These are phyloP conservation scores for Onychomys leucogaster DNA, from an alignment of 2,797 vertebrate species.

Conservation along the genomic window DNA sequence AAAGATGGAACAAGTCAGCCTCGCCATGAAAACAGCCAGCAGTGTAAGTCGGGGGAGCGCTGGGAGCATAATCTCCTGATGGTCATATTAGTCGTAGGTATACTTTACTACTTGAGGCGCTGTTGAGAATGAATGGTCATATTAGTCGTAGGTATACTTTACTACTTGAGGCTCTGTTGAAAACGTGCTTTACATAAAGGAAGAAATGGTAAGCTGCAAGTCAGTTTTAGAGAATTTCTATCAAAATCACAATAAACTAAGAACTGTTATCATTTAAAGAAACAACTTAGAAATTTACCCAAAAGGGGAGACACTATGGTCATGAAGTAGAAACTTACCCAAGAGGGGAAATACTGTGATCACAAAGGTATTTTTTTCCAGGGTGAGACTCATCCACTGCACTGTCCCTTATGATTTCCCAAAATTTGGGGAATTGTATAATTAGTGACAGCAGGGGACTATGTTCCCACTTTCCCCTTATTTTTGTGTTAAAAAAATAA, in stretches of 20 bases:
- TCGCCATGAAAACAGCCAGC: neutral
- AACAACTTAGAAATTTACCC: neutral
- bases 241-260: neutral
- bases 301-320: neutral
- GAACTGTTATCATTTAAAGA: neutral
- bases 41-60: neutral
- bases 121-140: neutral
- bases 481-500: neutral
- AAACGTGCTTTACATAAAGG: neutral
- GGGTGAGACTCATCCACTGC: neutral
- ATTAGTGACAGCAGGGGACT: neutral
- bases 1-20: neutral
- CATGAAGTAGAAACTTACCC: neutral
- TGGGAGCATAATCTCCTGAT: neutral
- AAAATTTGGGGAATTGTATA: neutral
- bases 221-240: neutral
- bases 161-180: neutral
- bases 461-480: neutral
- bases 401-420: neutral
- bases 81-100: neutral
- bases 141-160: neutral
- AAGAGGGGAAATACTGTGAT: neutral
- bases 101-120: neutral
- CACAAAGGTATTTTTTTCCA: neutral
- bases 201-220: neutral